Evolutionary conservation across 2,797 vertebrate genomes (phyloP).

Genomic region (Peromyscus eremicus): DNA sequence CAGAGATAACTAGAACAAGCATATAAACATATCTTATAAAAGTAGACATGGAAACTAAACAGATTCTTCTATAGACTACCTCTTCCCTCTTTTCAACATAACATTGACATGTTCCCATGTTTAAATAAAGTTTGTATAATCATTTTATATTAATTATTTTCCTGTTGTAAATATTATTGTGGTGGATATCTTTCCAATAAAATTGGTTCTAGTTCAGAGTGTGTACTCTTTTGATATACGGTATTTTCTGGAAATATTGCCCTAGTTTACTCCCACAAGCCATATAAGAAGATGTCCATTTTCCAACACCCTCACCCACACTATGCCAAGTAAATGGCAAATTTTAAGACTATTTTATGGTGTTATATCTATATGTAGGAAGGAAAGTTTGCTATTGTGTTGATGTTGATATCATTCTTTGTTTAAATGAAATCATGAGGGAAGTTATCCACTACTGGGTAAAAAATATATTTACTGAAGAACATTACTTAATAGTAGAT

Average conservation of each 20-base stretch:
- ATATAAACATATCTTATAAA: not conserved
- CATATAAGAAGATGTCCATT: conserved; percentile 55
- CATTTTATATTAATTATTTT: conserved; percentile 44
- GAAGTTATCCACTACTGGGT: not conserved
- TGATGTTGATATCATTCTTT: conserved; percentile 34
- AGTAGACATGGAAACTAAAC: not conserved
- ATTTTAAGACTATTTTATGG: conserved; percentile 58
- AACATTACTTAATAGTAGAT: conserved; percentile 33
- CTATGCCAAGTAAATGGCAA: not conserved
- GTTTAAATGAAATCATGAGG: not conserved
- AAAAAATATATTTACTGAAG: conserved; percentile 31
- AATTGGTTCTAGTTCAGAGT: conserved; percentile 33
- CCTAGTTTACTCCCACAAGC: conserved; percentile 57
- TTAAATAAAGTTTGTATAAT: not conserved
- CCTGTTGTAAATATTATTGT: not conserved
- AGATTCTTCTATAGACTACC: not conserved
- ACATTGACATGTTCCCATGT: not conserved
- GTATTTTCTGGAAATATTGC: conserved; percentile 55
- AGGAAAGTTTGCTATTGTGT: conserved; percentile 24
- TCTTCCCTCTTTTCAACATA: not conserved
- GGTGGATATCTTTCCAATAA: not conserved
- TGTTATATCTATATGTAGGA: conserved; percentile 22
- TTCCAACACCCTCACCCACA: conserved; percentile 22
- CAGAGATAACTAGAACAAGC: not conserved
- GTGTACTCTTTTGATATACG: not conserved